Conservation (phyloP, 2,113 vertebrate genomes). For the Lophotis ruficrista region DNA sequence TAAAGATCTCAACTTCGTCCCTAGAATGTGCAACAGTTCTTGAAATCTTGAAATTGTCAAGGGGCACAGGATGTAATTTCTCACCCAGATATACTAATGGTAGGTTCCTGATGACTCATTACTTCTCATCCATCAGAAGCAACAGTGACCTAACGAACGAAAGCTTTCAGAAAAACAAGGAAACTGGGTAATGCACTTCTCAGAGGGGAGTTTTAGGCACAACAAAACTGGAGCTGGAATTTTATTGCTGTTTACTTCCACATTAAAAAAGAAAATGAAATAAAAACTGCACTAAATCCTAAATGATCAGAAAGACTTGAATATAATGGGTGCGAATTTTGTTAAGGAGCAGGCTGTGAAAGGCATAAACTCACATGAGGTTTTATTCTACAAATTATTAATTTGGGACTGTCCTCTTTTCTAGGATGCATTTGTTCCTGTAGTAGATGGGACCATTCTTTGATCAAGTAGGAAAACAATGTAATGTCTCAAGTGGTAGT, state of each 20-base stretch:
- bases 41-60: background rate
- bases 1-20: background rate
- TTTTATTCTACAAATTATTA: background rate
- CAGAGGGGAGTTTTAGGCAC: background rate
- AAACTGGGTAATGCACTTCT: background rate
- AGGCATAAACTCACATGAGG: background rate
- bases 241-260: background rate
- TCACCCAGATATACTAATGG: background rate
- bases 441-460: background rate
- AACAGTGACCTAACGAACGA: background rate
- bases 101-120: background rate
- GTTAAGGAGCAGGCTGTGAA: background rate
- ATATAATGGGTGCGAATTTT: background rate
- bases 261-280: background rate
- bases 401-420: background rate
- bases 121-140: background rate
- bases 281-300: background rate
- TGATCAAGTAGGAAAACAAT: background rate
- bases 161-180: background rate
- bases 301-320: background rate
- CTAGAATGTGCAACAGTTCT: background rate
- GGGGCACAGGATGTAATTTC: background rate
- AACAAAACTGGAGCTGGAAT: background rate
- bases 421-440: background rate
- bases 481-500: background rate